These are phyloP conservation scores for Chloroceryle amazona DNA, from an alignment of 2,797 vertebrate species.

Conservation along the genomic window DNA sequence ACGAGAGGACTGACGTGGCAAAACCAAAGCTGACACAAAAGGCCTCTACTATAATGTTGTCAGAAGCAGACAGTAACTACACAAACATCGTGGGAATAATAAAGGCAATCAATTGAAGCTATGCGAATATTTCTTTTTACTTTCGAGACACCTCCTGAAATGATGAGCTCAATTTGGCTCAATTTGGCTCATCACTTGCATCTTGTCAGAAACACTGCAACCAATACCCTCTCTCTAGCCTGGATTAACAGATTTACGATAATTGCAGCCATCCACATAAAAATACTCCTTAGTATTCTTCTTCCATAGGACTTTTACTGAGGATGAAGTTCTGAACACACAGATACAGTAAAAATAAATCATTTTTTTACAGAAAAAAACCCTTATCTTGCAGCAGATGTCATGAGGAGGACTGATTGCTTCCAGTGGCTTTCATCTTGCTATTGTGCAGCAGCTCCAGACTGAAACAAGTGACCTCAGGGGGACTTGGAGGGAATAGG, in stretches of 20 bases:
- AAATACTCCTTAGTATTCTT: background rate
- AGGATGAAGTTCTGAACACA: background rate
- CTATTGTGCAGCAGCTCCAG: background rate
- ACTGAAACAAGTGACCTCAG: background rate
- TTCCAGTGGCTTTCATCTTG: background rate
- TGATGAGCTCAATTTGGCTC: conserved; percentile 18
- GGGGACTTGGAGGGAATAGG: background rate
- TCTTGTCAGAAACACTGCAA: background rate
- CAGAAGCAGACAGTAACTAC: background rate
- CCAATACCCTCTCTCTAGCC: background rate
- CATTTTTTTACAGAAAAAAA: background rate
- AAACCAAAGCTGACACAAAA: background rate
- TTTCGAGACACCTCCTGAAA: conserved; percentile 23
- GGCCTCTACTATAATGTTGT: background rate
- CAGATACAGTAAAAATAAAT: background rate
- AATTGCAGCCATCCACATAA: background rate
- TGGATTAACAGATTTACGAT: background rate
- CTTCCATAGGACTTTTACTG: background rate
- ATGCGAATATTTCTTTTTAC: conserved; percentile 1
- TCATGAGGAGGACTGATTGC: background rate
- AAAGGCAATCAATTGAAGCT: background rate
- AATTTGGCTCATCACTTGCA: background rate
- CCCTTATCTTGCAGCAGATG: background rate
- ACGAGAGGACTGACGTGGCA: background rate
- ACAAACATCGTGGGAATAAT: background rate